Conservation (phyloP, 2,113 vertebrate species). For the Acrocephalus kingi region DNA sequence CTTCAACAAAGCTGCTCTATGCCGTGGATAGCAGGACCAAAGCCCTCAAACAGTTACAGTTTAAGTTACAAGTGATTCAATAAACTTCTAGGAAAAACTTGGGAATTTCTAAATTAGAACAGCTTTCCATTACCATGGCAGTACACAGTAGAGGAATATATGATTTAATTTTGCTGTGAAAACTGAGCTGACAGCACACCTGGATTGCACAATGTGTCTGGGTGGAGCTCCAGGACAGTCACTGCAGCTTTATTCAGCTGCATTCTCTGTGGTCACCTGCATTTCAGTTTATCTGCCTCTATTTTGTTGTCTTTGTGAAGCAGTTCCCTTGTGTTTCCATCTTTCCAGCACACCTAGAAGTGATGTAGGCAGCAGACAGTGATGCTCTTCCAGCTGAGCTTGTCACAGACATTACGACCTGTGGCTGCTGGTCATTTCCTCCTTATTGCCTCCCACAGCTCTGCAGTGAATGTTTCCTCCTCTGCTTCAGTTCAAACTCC, state of each 20-base stretch:
- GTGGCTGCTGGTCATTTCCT: neutral
- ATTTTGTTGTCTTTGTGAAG: neutral
- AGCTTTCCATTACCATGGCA: neutral
- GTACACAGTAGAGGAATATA: neutral
- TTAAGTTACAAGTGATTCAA: neutral
- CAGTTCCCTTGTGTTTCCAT: neutral
- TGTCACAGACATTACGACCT: neutral
- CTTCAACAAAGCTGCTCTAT: neutral
- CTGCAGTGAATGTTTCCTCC: neutral
- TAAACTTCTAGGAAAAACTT: neutral
- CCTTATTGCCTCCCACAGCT: neutral
- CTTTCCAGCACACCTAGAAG: neutral
- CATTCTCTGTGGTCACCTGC: neutral
- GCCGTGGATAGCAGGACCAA: neutral
- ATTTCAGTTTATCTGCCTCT: neutral
- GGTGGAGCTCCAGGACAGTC: neutral
- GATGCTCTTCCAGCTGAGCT: neutral
- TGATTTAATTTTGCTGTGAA: neutral
- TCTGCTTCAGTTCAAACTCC: neutral
- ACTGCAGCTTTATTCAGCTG: neutral
- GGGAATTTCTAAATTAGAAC: neutral
- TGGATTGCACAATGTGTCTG: rapidly evolving
- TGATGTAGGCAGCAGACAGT: neutral
- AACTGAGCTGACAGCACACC: neutral
- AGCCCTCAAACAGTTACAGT: neutral